Base-by-base conservation (phyloP, 2,888 invertebrate species). In the Ormyrus nitidulus region DNA sequence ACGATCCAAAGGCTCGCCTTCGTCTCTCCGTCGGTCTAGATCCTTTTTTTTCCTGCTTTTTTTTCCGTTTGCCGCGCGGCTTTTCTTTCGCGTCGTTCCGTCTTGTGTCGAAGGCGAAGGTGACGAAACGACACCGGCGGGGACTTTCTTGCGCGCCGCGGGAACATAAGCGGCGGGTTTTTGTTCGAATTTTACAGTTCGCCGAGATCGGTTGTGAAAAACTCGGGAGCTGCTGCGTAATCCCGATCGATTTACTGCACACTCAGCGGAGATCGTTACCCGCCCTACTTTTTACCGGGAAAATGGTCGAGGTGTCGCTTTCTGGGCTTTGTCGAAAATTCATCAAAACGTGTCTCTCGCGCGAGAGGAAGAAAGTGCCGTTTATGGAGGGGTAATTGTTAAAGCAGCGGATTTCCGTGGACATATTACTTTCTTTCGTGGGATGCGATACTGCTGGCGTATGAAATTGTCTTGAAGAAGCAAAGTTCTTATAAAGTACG, bases 181-280 rank as follows among this genome's bases (percentile, higher is more conserved):
- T 66, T 75, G 19, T 59, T 48, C 0, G 61, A 54, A 76, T 69
- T 69, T 76, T 62, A 76, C 69, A 62, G 61, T 69, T 62, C 53
- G 34, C 34, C 54, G 34, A 34, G 69, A 62, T 51, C 13, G 48
- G 48, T 62, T 53, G 34, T 34, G 48, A 68, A 69, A 75, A 69
- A 69, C 19, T 10, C n/a, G 0, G 10, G 6, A 58, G 48, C 34
- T 68, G 69, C 76, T 62, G 54, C 76, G 69, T 69, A 76, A 76
- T 76, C 53, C 8, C 53, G 44, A 76, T 69, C 69, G 66, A 62
- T 69, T 69, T 62, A 61, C 59, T 10, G 13, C 46, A 49, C 44
- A 46, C 44, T 53, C 58, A 34, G 34, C 2, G 4, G 4, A 34
- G 34, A 34, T 34, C 34, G 34, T 34, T 34, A 34, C 34, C 4